A percentile compares a stretch with the other conserved stretches of the same genome.
phyloP scores from a whole-genome alignment of 2,797 vertebrate genomes.

The Champsocephalus esox region DNA sequence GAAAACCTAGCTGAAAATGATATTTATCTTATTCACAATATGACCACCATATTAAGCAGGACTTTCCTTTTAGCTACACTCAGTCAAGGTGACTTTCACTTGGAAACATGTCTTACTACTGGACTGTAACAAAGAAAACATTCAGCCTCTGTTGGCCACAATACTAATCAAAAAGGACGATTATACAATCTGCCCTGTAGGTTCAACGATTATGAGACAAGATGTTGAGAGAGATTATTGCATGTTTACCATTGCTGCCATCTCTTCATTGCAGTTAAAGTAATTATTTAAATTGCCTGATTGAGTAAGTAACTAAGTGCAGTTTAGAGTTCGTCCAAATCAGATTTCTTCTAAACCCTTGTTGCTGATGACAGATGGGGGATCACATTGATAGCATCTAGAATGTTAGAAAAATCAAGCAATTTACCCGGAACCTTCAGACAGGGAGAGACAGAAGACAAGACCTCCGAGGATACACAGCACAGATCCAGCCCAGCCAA shows the following conservation, averaged over 20 bases:
- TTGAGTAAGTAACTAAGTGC: constrained; percentile 22
- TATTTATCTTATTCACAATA: background rate
- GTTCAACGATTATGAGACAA: constrained; percentile 59
- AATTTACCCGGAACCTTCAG: constrained; percentile 77
- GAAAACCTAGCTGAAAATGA: too few species aligned
- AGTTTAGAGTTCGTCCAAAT: constrained; percentile 24
- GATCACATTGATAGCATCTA: constrained; percentile 15
- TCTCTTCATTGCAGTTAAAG: constrained; percentile 23
- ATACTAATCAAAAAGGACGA: constrained; percentile 41
- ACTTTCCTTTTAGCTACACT: constrained; percentile 24
- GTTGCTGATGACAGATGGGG: constrained; percentile 26
- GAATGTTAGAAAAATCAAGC: constrained; percentile 1
- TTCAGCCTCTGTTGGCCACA: constrained; percentile 53
- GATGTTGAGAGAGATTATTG: constrained; percentile 61
- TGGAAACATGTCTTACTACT: constrained; percentile 21
- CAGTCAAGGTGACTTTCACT: constrained; percentile 74
- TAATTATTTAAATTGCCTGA: constrained; percentile 53
- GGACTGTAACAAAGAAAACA: constrained; percentile 74
- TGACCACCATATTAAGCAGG: background rate
- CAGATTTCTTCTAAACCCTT: constrained; percentile 25
- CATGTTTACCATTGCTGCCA: constrained; percentile 17
- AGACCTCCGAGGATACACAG: constrained; percentile 85
- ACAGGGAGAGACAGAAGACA: constrained; percentile 82
- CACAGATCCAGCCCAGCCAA: constrained; percentile 87
- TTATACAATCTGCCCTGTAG: constrained; percentile 46